These are phyloP conservation scores for Xenentodon cancila DNA, from an alignment of 2,797 vertebrate genomes.

Conservation along the genomic window DNA sequence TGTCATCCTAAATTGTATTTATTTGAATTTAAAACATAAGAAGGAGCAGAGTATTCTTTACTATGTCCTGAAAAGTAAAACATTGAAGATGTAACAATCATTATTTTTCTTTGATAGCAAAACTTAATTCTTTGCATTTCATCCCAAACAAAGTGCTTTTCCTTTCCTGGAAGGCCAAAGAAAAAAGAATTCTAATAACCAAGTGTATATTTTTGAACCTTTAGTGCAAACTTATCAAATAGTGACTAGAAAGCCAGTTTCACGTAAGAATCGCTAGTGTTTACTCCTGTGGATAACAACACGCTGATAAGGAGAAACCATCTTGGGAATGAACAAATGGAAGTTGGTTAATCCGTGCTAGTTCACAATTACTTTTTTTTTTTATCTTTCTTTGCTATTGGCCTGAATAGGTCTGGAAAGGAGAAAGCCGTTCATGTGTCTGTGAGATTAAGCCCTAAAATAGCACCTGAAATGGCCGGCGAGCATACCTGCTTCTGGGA, in stretches of 20 bases:
- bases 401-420: constrained; percentile 5
- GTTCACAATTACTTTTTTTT: background rate
- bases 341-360: background rate
- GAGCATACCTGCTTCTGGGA: constrained; percentile 96
- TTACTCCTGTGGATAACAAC: constrained; percentile 13
- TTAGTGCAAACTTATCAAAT: background rate
- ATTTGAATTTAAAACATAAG: too few species aligned
- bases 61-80: too few species aligned
- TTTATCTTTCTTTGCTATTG: constrained; percentile 9
- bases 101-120: too few species aligned
- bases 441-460: constrained; percentile 13
- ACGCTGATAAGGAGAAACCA: constrained; percentile 11
- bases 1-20: too few species aligned
- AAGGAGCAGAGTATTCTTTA: too few species aligned
- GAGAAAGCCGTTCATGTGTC: background rate
- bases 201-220: too few species aligned
- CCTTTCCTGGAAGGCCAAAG: too few species aligned
- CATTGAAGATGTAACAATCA: too few species aligned
- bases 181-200: too few species aligned
- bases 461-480: too few species aligned
- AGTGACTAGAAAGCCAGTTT: background rate
- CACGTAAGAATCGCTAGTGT: background rate
- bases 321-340: constrained; percentile 11
- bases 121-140: too few species aligned
- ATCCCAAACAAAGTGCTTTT: too few species aligned